Base-by-base conservation (phyloP, 1,140 invertebrate species). In the Teleopsis dalmanni region DNA sequence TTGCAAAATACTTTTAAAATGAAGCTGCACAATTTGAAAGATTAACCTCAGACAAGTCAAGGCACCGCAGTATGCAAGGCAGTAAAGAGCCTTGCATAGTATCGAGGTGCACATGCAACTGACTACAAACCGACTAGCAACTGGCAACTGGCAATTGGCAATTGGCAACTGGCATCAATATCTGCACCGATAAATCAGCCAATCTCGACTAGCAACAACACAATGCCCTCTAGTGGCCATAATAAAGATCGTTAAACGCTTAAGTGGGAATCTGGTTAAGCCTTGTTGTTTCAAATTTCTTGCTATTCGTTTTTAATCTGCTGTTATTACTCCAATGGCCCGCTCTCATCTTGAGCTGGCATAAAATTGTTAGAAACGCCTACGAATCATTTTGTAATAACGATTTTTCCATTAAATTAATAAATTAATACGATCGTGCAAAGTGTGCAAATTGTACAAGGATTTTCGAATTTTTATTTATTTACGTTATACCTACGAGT, bases 331-430 rank as follows among this genome's bases (percentile, higher is more conserved):
- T 21, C 35, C 19, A 27, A 26, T 10, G 35, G 18, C 23, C 29
- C 53, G 53, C 62, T 58, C 62, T 60, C 62, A 65, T 65, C 62
- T 36, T 33, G 35, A 25, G 45, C 27, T 35, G 14, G 25, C n/a
- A 66, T 60, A 66, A 64, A 62, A 58, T 64, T 64, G 64, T 66
- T 66, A 66, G 63, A 66, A 66, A 66, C 63, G 63, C 63, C 63
- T 57, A 57, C 53, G 37, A 50, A 40, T 38, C 29, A 37, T 29
- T 48, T 48, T 36, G 47, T 48, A 48, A 48, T 48, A 48, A 48
- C 47, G 47, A 48, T 66, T 66, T 62, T 60, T 57, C 63, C 63
- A 66, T 66, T 66, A 66, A 66, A 66, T 66, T 66, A 66, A 66
- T 66, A 66, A 66, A 66, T 66, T 66, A 66, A 66, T 66, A 58